Evolutionary conservation across 2,888 invertebrate genomes (phyloP).

Genomic region (Nezara viridula): DNA sequence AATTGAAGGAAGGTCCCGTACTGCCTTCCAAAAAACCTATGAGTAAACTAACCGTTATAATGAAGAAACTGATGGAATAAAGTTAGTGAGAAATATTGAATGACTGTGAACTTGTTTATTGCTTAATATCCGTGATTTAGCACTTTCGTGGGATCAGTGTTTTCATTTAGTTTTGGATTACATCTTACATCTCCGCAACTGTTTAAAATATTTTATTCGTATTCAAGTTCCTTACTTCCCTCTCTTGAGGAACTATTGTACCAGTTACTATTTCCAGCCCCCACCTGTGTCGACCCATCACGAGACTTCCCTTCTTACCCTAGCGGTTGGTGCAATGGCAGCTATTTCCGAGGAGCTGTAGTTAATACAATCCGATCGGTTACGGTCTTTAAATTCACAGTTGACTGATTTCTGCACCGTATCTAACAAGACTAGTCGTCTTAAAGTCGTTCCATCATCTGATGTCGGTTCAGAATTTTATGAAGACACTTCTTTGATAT

Average conservation of each 20-base stretch:
- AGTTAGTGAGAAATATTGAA: too few relatives aligned
- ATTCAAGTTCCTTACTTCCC: background rate
- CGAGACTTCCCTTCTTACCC: background rate
- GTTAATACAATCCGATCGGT: constrained; percentile 12
- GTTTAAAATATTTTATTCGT: background rate
- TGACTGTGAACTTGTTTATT: too few relatives aligned
- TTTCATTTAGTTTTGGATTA: background rate
- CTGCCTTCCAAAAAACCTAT: too few relatives aligned
- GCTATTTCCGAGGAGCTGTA: constrained; percentile 10
- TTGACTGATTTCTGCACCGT: background rate
- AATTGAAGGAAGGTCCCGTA: too few relatives aligned
- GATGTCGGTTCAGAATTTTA: background rate
- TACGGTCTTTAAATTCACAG: constrained; percentile 24
- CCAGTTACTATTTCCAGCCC: constrained; percentile 11
- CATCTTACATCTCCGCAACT: background rate
- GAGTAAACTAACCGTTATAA: too few relatives aligned
- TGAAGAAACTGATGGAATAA: too few relatives aligned
- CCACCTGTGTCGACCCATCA: background rate
- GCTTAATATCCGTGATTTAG: too few relatives aligned
- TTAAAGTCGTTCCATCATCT: constrained; percentile 6
- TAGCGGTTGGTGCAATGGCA: constrained; percentile 1
- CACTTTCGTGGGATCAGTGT: background rate
- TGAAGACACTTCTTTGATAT: background rate
- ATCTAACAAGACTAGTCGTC: background rate
- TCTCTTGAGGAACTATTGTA: background rate